Evolutionary conservation across 2,888 invertebrate genomes (phyloP).

Genomic region (Clunio marinus): DNA sequence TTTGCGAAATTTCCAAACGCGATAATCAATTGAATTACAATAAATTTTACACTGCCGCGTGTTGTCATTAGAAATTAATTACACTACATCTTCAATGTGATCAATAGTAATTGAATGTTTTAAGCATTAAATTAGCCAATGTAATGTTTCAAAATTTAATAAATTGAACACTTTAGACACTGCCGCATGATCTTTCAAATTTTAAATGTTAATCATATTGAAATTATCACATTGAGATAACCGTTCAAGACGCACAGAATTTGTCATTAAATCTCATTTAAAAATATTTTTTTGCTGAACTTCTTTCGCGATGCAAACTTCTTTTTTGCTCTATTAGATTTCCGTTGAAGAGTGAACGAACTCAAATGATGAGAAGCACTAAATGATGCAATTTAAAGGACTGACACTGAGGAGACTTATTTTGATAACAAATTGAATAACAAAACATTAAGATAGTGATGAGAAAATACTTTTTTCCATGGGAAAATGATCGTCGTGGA

Average conservation of each 20-base stretch:
- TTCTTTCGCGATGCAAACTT: background rate
- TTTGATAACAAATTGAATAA: constrained; percentile 17
- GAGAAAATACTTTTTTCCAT: background rate
- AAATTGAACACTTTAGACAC: constrained; percentile 20
- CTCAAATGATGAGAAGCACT: background rate
- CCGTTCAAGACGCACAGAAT: constrained; percentile 13
- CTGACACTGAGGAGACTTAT: constrained; percentile 32
- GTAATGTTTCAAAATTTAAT: constrained; percentile 6
- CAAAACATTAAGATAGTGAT: background rate
- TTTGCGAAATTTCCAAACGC: background rate
- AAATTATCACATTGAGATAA: background rate
- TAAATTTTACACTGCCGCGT: constrained; percentile 29
- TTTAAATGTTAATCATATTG: background rate
- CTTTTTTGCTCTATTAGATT: background rate
- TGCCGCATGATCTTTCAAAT: constrained; percentile 23
- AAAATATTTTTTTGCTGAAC: background rate
- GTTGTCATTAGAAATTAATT: background rate
- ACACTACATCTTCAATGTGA: constrained; percentile 29
- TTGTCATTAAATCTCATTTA: background rate
- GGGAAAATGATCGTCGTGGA: background rate
- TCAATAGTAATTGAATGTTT: constrained; percentile 29
- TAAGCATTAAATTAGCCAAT: background rate
- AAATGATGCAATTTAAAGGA: background rate
- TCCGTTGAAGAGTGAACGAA: background rate
- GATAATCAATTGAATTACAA: background rate